Percentiles rank a stretch among this genome's conserved stretches.
These are phyloP conservation scores for Rhodinocichla rosea DNA, from an alignment of 2,113 vertebrate genomes.

Conservation along the genomic window DNA sequence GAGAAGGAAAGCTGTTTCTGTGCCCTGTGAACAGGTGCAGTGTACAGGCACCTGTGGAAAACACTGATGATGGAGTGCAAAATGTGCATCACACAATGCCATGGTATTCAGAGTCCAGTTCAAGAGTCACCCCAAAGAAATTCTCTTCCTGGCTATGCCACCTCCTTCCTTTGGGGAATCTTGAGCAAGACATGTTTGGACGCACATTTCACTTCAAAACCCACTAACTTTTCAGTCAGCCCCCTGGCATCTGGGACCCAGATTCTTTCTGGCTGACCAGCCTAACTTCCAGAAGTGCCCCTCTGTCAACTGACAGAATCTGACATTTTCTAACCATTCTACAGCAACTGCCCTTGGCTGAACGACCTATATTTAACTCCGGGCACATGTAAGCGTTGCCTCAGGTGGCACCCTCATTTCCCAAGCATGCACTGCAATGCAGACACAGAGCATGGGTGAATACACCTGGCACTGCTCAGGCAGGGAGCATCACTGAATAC, in stretches of 20 bases:
- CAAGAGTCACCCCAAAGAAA: neutral
- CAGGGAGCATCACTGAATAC: neutral
- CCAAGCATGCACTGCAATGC: neutral
- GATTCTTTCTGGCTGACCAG: neutral
- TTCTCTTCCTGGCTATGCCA: neutral
- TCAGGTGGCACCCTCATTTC: neutral
- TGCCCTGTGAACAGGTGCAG: neutral
- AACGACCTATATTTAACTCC: conserved; percentile 21
- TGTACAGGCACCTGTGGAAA: neutral
- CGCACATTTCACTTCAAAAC: neutral
- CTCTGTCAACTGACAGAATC: neutral
- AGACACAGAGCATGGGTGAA: neutral
- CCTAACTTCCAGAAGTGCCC: neutral
- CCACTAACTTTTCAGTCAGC: neutral
- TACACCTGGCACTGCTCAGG: neutral
- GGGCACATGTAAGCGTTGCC: neutral
- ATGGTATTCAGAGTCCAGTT: neutral
- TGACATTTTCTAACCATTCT: neutral
- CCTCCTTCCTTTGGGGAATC: neutral
- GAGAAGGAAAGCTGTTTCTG: neutral
- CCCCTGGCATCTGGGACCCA: neutral
- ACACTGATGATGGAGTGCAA: neutral
- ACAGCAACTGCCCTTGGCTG: neutral
- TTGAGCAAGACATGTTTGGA: neutral
- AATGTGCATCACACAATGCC: neutral